Base-by-base conservation (phyloP, 2,797 vertebrate species). In the Leontocebus nigricollis region DNA sequence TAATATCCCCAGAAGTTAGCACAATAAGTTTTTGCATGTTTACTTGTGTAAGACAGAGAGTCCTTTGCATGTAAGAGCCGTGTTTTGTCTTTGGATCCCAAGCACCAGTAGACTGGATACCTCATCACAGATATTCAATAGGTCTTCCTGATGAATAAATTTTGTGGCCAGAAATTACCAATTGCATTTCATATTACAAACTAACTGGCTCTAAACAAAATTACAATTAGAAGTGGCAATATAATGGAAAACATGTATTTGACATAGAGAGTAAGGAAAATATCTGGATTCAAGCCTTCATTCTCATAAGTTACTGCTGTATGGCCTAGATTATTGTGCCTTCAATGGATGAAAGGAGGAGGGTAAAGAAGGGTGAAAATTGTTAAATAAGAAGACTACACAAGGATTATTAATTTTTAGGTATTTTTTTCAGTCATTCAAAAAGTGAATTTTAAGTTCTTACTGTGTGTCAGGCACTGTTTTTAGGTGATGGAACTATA, bases 201-300 rank as follows among this genome's bases (percentile, higher is more conserved):
- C 13, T 48, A 61, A 73, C 41, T 4, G 30, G 1, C 36, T 26
- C 87, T 48, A 52, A 41, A 70, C 2, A 84, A 88, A 77, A 12
- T 72, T 86, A 36, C 24, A 36, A 10, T n/a, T 85, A 64, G 19
- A 72, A 14, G 10, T 89, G 36, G 15, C 26, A 61, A 4, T 52
- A 30, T 70, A 77, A 80, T 36, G 26, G 5, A 55, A 79, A 79
- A 86, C 44, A 61, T 44, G n/a, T 41, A 26, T 75, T 57, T 64
- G 19, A 95, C 87, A 7, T 93, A 41, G 83, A 81, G 86, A 59
- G 26, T 12, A 75, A 52, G 64, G n/a, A 57, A 94, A 96, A 79
- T 7, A 86, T 59, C 9, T 79, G 6, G 26, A 89, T 57, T 61
- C 2, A 19, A 73, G 8, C 48, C 2, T 22, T 61, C 4, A 5